phyloP scores from a whole-genome alignment of 2,888 invertebrate species.

The Molorchus minor region DNA sequence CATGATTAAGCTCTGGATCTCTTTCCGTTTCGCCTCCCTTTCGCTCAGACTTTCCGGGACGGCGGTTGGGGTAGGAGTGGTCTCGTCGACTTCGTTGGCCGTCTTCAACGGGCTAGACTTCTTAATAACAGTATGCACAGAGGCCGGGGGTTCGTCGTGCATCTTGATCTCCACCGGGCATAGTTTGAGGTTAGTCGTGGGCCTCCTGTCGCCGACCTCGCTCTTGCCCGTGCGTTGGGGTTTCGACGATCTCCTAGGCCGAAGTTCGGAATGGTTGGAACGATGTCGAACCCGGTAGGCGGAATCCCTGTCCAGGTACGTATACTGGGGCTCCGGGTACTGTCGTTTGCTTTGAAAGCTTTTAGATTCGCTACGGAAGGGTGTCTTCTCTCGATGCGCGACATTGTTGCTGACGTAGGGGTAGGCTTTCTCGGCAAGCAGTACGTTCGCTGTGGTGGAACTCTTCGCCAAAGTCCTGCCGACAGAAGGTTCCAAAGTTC shows the following conservation, averaged over 20 bases:
- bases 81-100: conserved; percentile 61
- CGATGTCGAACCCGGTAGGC: conserved; percentile 57
- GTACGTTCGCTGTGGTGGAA: conserved; percentile 71
- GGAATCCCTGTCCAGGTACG: conserved; percentile 57
- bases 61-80: conserved; percentile 60
- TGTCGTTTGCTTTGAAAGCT: conserved; percentile 44
- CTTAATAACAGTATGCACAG: conserved; percentile 57
- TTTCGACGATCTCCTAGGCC: conserved; percentile 61
- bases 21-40: conserved; percentile 82
- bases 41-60: conserved; percentile 71
- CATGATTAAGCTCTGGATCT: conserved; percentile 82
- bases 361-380: conserved; percentile 66
- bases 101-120: conserved; percentile 33
- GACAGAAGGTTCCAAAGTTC: conserved; percentile 71
- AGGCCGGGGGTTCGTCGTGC: conserved; percentile 57
- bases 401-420: conserved; percentile 65
- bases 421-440: conserved; percentile 75
- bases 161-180: conserved; percentile 66
- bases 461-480: conserved; percentile 70
- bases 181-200: conserved; percentile 63
- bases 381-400: conserved; percentile 71
- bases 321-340: conserved; percentile 57
- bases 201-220: conserved; percentile 68
- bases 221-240: conserved; percentile 73
- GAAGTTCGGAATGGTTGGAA: conserved; percentile 59